A percentile compares a stretch with the other conserved stretches of the same genome.
Evolutionary conservation across 2,113 vertebrate genomes (phyloP).

Genomic region (Azemiops feae): DNA sequence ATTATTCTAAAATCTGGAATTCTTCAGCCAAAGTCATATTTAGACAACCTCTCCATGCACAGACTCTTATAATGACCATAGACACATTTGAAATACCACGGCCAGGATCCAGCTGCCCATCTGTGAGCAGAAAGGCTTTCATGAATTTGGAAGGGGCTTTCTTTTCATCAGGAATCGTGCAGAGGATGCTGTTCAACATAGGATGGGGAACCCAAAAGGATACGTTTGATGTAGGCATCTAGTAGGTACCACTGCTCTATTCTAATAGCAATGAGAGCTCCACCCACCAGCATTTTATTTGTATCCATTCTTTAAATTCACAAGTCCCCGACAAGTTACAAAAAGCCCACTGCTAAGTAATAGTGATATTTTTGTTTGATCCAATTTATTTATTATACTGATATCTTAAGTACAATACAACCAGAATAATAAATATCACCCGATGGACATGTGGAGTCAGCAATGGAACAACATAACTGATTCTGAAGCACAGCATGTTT

Average conservation of each 20-base stretch:
- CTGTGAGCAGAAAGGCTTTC: neutral
- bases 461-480: neutral
- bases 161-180: neutral
- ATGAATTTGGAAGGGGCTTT: neutral
- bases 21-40: slow-evolving; percentile 38
- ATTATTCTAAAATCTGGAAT: slow-evolving; percentile 38
- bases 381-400: neutral
- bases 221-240: neutral
- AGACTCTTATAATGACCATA: neutral
- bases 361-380: neutral
- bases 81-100: slow-evolving; percentile 29
- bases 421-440: neutral
- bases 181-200: neutral
- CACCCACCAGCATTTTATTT: slow-evolving; percentile 19
- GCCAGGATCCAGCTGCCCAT: neutral
- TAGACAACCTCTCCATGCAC: neutral
- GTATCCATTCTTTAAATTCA: neutral
- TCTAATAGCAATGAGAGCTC: slow-evolving; percentile 2
- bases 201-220: neutral
- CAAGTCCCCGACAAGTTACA: neutral
- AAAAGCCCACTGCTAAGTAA: neutral
- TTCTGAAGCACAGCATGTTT: neutral
- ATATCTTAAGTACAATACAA: neutral
- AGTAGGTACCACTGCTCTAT: slow-evolving; percentile 20
- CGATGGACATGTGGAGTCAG: neutral